phyloP scores from a whole-genome alignment of 2,797 vertebrate genomes.

The Eospalax fontanierii region DNA sequence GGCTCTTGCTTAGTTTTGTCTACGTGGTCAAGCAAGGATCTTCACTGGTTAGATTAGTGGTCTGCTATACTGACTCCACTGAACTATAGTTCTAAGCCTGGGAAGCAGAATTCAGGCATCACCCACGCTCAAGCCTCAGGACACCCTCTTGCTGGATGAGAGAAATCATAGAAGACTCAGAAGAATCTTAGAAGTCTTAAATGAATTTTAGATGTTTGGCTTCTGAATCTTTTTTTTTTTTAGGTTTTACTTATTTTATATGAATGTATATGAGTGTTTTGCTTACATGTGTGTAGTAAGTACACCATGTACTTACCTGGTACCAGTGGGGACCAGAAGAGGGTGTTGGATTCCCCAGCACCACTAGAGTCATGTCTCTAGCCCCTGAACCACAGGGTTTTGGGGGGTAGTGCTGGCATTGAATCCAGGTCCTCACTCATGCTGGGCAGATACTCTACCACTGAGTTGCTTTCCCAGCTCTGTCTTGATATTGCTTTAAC shows the following conservation, averaged over 20 bases:
- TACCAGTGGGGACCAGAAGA: too few relatives aligned
- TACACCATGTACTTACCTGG: too few relatives aligned
- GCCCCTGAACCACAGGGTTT: too few relatives aligned
- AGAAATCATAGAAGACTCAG: not conserved
- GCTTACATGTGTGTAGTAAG: not conserved
- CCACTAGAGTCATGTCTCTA: too few relatives aligned
- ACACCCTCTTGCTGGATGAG: not conserved
- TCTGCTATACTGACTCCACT: not conserved
- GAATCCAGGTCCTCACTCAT: not conserved
- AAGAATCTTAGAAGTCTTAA: not conserved
- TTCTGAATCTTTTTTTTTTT: slow-evolving; percentile 35
- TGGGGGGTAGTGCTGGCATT: not conserved
- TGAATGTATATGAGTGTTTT: not conserved
- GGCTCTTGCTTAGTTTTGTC: not conserved
- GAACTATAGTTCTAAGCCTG: not conserved
- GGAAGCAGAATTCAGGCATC: not conserved
- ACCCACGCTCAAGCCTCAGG: not conserved
- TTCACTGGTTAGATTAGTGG: not conserved
- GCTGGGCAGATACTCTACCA: not conserved
- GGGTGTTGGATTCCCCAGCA: too few relatives aligned
- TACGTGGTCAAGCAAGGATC: not conserved
- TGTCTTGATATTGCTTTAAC: not conserved
- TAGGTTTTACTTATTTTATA: not conserved
- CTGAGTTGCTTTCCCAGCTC: not conserved
- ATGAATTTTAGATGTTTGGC: not conserved